Conservation (phyloP, 2,888 invertebrate species). For the Cyclophora albipunctata region DNA sequence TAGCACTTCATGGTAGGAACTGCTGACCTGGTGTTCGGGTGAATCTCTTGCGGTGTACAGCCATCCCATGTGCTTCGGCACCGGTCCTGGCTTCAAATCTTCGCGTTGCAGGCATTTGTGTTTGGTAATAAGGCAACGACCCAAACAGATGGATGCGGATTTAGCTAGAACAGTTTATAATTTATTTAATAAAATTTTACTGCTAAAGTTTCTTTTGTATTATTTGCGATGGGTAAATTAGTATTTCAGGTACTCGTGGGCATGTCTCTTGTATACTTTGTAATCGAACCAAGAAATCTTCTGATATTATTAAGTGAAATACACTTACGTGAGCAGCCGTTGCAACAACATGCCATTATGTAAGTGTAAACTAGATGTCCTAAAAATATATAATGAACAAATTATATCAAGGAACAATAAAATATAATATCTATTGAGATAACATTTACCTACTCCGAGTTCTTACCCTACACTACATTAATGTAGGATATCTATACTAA, state of each 20-base stretch:
- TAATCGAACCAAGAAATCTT: no score
- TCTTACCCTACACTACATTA: no score
- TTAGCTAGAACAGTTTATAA: slow-evolving; percentile 29
- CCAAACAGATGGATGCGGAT: slow-evolving; percentile 51
- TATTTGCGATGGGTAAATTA: no score
- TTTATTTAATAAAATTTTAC: slow-evolving; percentile 2
- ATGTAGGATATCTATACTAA: no score
- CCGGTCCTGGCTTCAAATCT: slow-evolving; percentile 51
- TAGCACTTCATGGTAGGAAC: no score
- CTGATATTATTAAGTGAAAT: no score
- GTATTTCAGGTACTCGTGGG: no score
- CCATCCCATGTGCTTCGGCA: slow-evolving; percentile 68
- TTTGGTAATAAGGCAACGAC: slow-evolving; percentile 59
- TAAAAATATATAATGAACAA: slow-evolving; percentile 11
- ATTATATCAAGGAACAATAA: no score
- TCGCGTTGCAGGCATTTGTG: slow-evolving; percentile 53
- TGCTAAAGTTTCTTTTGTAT: neutral
- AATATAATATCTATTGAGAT: no score
- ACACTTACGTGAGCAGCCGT: slow-evolving; percentile 36
- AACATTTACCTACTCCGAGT: no score
- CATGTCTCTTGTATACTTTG: no score
- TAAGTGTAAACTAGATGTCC: slow-evolving; percentile 14
- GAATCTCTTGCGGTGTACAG: slow-evolving; percentile 57
- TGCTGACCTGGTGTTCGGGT: slow-evolving; percentile 56
- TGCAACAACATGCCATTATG: slow-evolving; percentile 54